Conservation (phyloP, 2,888 invertebrate genomes). For the Pandemis heparana region DNA sequence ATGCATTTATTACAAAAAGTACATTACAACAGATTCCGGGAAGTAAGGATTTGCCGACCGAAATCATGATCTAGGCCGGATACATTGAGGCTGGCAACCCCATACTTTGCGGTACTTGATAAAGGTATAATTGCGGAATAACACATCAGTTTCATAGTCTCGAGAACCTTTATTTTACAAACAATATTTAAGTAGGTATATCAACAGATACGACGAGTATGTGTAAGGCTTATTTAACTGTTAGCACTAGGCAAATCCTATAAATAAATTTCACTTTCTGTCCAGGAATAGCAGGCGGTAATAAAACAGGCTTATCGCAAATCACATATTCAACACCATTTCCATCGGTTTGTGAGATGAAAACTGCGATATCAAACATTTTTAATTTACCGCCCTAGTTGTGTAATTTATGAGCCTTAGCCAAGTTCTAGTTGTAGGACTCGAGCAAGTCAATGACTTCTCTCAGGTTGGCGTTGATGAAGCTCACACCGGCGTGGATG, state of each 20-base stretch:
- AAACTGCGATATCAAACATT: background rate
- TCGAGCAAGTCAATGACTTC: slow-evolving; percentile 62
- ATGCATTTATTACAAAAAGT: no score
- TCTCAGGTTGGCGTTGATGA: slow-evolving; percentile 69
- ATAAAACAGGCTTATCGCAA: background rate
- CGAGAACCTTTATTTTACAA: background rate
- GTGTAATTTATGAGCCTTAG: background rate
- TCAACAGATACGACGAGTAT: background rate
- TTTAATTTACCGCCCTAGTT: background rate
- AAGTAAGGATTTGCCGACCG: no score
- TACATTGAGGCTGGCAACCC: no score
- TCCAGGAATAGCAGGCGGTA: background rate
- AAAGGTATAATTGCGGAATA: no score
- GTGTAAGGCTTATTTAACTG: background rate
- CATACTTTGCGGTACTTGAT: no score
- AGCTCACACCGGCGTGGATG: slow-evolving; percentile 61
- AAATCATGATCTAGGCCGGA: no score
- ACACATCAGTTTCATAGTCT: background rate
- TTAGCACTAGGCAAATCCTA: background rate
- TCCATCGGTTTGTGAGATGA: background rate
- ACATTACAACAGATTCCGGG: no score
- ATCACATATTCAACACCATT: background rate
- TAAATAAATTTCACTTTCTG: background rate
- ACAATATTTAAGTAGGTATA: background rate
- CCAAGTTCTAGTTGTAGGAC: slow-evolving; percentile 53